Conservation (phyloP, 2,797 vertebrate genomes). For the Lerista edwardsae region DNA sequence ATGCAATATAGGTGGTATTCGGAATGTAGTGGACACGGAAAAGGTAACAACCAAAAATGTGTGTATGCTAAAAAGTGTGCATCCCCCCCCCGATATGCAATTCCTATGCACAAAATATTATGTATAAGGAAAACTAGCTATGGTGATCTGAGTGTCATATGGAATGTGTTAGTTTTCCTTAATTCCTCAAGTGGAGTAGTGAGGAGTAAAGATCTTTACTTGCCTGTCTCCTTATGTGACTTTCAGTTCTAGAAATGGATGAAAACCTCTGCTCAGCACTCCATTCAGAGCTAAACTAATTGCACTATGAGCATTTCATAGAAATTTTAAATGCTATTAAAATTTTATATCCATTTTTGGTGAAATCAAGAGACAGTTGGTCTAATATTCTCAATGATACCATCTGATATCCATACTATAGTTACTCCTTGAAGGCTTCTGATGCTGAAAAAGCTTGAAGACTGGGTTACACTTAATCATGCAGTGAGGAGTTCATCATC, state of each 20-base stretch:
- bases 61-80: neutral
- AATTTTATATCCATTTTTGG: too few species aligned
- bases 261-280: neutral
- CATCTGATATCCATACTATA: neutral
- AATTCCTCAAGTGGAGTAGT: neutral
- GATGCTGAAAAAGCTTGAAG: neutral
- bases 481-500: conserved; percentile 83
- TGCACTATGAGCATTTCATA: neutral
- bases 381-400: neutral
- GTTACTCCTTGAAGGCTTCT: conserved; percentile 37
- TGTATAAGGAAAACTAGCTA: neutral
- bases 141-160: neutral
- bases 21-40: neutral
- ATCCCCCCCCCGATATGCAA: neutral
- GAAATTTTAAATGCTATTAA: conserved; percentile 43
- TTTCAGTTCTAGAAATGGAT: neutral
- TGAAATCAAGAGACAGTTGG: neutral
- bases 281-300: neutral
- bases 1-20: conserved; percentile 14
- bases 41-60: neutral
- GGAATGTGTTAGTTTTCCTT: neutral
- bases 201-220: neutral
- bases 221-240: neutral
- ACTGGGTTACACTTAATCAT: conserved; percentile 61
- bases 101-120: neutral